phyloP scores from a whole-genome alignment of 2,888 invertebrate species.

The Margaritifera margaritifera region DNA sequence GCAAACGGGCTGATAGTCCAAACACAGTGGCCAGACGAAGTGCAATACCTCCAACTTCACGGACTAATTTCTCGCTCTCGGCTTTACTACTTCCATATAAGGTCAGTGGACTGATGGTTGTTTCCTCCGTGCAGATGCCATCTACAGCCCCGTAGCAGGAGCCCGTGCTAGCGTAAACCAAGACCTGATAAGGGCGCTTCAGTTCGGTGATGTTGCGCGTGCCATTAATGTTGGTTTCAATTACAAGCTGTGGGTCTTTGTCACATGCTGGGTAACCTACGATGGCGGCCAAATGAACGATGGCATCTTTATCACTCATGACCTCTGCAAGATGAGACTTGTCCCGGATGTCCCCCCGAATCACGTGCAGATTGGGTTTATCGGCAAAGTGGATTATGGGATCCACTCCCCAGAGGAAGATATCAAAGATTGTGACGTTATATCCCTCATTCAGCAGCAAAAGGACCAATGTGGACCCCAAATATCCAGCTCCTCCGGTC shows the following conservation, averaged over 20 bases:
- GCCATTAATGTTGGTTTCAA: conserved; percentile 64
- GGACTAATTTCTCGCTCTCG: conserved; percentile 62
- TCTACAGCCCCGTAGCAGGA: conserved; percentile 72
- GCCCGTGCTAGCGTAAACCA: conserved; percentile 71
- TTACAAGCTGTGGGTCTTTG: conserved; percentile 63
- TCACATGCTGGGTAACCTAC: conserved; percentile 73
- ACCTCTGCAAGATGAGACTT: conserved; percentile 48
- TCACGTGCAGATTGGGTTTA: conserved; percentile 49
- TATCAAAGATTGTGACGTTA: conserved; percentile 70
- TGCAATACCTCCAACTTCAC: conserved; percentile 61
- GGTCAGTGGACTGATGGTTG: conserved; percentile 68
- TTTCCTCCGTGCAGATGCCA: conserved; percentile 70
- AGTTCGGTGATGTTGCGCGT: conserved; percentile 60
- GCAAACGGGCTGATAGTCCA: conserved; percentile 69
- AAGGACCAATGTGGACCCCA: conserved; percentile 71
- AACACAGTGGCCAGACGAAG: conserved; percentile 71
- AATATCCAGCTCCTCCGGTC: conserved; percentile 72
- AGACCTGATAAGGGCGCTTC: conserved; percentile 59
- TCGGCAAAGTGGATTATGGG: conserved; percentile 59
- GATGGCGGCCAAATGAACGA: conserved; percentile 71
- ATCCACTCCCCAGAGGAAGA: conserved; percentile 67
- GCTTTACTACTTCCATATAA: conserved; percentile 71
- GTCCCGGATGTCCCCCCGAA: conserved; percentile 65
- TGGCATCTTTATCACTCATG: conserved; percentile 55
- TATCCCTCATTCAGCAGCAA: conserved; percentile 66